Conservation (phyloP, 2,888 invertebrate genomes). For the Criorhina ranunculi region DNA sequence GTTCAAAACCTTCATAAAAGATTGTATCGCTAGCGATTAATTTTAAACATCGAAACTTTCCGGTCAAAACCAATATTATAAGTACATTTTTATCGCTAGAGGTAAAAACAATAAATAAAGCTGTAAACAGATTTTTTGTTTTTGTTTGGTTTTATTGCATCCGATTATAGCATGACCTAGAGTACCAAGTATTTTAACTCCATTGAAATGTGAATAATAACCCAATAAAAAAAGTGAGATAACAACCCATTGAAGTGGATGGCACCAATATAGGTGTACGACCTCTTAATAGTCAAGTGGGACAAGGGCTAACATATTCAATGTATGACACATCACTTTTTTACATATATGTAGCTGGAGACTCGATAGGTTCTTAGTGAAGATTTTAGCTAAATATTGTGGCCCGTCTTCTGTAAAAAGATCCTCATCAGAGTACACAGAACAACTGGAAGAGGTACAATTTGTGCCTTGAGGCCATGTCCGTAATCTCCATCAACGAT, state of each 20-base stretch:
- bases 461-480: no score
- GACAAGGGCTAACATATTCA: not conserved
- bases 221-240: slow-evolving; percentile 14
- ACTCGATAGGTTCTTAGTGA: no score
- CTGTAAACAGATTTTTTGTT: slow-evolving; percentile 15
- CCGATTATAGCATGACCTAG: slow-evolving; percentile 21
- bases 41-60: not conserved
- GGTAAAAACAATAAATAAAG: not conserved
- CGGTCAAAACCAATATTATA: slow-evolving; percentile 4
- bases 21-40: not conserved
- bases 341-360: no score
- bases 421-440: no score
- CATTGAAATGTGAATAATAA: slow-evolving; percentile 5
- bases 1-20: no score
- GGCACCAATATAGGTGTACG: not conserved
- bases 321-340: no score
- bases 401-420: no score
- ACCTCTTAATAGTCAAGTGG: not conserved
- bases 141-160: slow-evolving; percentile 3
- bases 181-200: not conserved
- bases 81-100: slow-evolving; percentile 21
- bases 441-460: no score
- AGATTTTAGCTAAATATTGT: no score
- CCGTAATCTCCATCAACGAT: no score
- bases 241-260: not conserved